Conservation (phyloP, 1,140 invertebrate species). For the Leptinotarsa texana region DNA sequence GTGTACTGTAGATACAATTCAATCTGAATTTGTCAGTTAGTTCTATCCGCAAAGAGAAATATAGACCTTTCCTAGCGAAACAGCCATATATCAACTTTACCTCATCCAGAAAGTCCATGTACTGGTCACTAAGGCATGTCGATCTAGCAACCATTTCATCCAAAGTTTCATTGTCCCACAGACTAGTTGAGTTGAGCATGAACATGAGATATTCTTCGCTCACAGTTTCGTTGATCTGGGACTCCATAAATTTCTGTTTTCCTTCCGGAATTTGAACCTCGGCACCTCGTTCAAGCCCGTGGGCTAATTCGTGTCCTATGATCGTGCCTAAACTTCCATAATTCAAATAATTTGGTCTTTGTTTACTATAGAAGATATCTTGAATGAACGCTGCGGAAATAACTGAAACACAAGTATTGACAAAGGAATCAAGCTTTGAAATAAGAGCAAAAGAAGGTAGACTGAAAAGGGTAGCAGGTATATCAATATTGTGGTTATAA, state of each 20-base stretch:
- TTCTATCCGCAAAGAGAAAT: too few species aligned
- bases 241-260: neutral
- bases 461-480: conserved; percentile 58
- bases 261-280: neutral
- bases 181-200: neutral
- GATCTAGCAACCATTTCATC: conserved; percentile 20
- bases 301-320: conserved; percentile 71
- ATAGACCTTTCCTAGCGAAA: too few species aligned
- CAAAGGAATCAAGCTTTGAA: conserved; percentile 56
- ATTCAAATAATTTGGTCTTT: conserved; percentile 86
- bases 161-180: conserved; percentile 19
- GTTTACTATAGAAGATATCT: conserved; percentile 55
- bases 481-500: too few species aligned
- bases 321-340: conserved; percentile 71
- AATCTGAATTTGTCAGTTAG: too few species aligned
- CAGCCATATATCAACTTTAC: neutral
- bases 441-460: conserved; percentile 85
- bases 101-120: neutral
- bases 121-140: conserved; percentile 30
- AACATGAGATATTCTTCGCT: conserved; percentile 7
- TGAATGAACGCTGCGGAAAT: conserved; percentile 54
- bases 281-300: conserved; percentile 58
- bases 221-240: neutral
- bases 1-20: too few species aligned
- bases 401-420: conserved; percentile 70